Evolutionary conservation across 2,797 vertebrate genomes (phyloP).

Genomic region (Chromis chromis): DNA sequence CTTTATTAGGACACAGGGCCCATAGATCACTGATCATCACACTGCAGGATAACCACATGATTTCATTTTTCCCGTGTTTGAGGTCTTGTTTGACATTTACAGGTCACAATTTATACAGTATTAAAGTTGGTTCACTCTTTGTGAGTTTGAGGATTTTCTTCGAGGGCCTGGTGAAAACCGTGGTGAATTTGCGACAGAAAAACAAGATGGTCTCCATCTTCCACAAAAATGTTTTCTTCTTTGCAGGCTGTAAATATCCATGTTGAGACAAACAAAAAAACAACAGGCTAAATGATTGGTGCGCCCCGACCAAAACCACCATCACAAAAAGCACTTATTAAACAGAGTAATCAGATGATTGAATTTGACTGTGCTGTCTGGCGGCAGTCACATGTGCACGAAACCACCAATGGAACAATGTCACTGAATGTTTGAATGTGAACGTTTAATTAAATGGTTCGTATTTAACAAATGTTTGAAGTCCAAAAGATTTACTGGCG

Average conservation of each 20-base stretch:
- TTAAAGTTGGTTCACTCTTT: neutral
- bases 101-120: neutral
- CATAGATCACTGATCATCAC: slow-evolving; percentile 38
- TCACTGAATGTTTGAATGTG: slow-evolving; percentile 19
- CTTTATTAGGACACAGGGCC: slow-evolving; percentile 37
- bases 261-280: slow-evolving; percentile 24
- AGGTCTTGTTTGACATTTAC: slow-evolving; percentile 1
- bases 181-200: slow-evolving; percentile 19
- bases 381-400: slow-evolving; percentile 14
- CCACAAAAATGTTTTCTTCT: slow-evolving; percentile 1
- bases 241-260: slow-evolving; percentile 15
- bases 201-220: slow-evolving; percentile 23
- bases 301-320: slow-evolving; percentile 34
- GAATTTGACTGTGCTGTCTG: slow-evolving; percentile 32
- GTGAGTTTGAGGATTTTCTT: neutral
- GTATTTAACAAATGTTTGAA: slow-evolving; percentile 16
- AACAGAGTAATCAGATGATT: slow-evolving; percentile 35
- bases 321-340: slow-evolving; percentile 29
- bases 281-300: slow-evolving; percentile 33
- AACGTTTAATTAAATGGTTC: slow-evolving; percentile 37
- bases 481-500: neutral
- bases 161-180: slow-evolving; percentile 5
- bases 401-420: slow-evolving; percentile 25
- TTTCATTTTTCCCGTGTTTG: slow-evolving; percentile 7
- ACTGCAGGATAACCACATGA: slow-evolving; percentile 38